Base-by-base conservation (phyloP, 2,797 vertebrate genomes). In the Cephalopachus bancanus region DNA sequence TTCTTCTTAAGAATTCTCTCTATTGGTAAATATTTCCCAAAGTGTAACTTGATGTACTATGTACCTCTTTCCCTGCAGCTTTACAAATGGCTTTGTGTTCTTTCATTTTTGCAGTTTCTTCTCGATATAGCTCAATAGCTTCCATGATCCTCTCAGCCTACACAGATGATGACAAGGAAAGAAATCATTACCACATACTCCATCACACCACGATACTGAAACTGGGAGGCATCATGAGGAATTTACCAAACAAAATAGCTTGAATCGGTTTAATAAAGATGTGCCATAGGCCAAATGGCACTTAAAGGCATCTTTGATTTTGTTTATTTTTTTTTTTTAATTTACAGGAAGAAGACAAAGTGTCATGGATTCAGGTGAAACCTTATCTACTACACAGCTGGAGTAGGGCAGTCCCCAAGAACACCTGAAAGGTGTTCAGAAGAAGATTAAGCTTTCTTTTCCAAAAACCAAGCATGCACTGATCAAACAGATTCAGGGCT, bases 61-160 rank as follows among this genome's bases (percentile, higher is more conserved):
- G 74, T 98, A 99, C 99, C 99, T 99, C 98, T 98, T 99, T 99
- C 69, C 99, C 99, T 22, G 99, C 99, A 8, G 98, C 98, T 98
- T 98, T 98, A 97, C 99, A 99, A 62, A 99, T 98, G 15, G 98
- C 99, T 96, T 97, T 98, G 95, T 99, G 99, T 78, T 99, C 99
- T 85, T 99, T 99, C 95, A 99, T 96, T 97, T 99, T 99, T 93
- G 98, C 98, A 79, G 30, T 99, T 98, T 99, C 99, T 74, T 99
- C 99, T 96, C 98, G 98, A 97, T 99, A 99, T 0, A 99, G 98
- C 96, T 99, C 99, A 0, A 99, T 86, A 74, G 99, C 99, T 98
- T 99, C 99, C 99, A 99, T 99, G 98, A 99, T 99, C 87, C 98
- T 98, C 98, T 99, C 99, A 0, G 99, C 99, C 99, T 99, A 97